Evolutionary conservation across 2,797 vertebrate species (phyloP), one percentile per base, ranked within the genome.

Genomic region (Iguana delicatissima): DNA sequence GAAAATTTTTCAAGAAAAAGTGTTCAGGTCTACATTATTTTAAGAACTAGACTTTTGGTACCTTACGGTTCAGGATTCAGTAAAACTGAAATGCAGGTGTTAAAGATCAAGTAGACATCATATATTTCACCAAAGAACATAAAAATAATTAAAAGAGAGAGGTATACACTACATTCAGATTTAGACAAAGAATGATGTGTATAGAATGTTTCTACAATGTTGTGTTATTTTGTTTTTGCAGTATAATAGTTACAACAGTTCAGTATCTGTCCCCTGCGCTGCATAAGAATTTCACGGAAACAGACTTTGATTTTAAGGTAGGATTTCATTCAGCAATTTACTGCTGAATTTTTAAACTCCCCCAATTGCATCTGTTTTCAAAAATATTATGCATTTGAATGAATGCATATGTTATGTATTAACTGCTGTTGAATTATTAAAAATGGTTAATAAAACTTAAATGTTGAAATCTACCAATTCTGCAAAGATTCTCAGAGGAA

Each of bases 281-380:
- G 95, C 99, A 99, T 96, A 99, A 99, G 97, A 99, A 99, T 97
- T 99, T 99, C 98, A 99, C 98, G 2, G 99, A 99, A 92, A 98
- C 98, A 2, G 99, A 99, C 97, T 99, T 99, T 94, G 99, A 99
- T 97, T 99, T 99, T 95, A 99, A 99, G 98, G 99, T 99, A 96
- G 77, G 93, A 4, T 90, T 96, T 87, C 84, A 32, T 84, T 73
- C 26, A 22, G 18, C 29, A 72, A 35, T 59, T 38, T 80, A 85
- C 82, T 35, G 95, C 95, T 92, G 80, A 16, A 7, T 88, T 79
- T 55, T 38, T 77, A 16, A 38, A 82, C 93, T 74, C 80, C 92
- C 84, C 84, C 38, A 55, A 69, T 77, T 64, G 79, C 59, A 84
- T 84, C 46, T 69, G 18, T 72, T 83, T 83, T n/a, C 55, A 87